A percentile compares a stretch with the other conserved stretches of the same genome.
phyloP scores from a whole-genome alignment of 2,888 invertebrate genomes.

The Boloria selene region DNA sequence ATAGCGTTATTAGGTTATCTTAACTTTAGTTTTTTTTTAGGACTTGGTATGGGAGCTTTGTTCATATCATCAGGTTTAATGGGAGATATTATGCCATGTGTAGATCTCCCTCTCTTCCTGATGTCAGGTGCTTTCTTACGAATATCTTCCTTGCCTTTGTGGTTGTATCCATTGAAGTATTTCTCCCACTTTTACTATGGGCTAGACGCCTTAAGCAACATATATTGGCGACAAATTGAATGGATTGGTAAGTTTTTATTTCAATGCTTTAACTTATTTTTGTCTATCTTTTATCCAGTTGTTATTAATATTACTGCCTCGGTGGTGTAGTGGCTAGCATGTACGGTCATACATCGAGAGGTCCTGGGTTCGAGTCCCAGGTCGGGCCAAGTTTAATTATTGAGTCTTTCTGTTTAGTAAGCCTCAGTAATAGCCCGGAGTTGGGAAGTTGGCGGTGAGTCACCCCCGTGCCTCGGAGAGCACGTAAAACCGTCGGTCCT shows the following conservation, averaged over 20 bases:
- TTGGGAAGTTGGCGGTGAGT: no score
- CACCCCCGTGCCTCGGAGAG: no score
- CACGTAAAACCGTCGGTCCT: no score
- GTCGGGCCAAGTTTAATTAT: no score
- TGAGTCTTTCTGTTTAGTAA: no score
- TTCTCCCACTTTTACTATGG: constrained; percentile 79
- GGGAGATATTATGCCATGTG: constrained; percentile 74
- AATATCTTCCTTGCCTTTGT: constrained; percentile 66
- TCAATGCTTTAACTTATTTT: not conserved
- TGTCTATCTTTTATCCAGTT: no score
- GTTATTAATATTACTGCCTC: no score
- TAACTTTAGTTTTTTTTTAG: constrained; percentile 45
- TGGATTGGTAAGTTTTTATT: constrained; percentile 66
- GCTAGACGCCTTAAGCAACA: constrained; percentile 77
- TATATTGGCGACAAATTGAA: constrained; percentile 76
- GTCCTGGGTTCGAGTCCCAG: no score
- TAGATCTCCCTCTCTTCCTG: constrained; percentile 70
- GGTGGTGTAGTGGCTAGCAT: no score
- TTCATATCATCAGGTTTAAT: constrained; percentile 70
- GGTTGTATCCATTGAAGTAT: constrained; percentile 70
- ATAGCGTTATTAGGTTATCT: no score
- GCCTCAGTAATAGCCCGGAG: no score
- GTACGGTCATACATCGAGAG: no score
- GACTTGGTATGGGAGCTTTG: constrained; percentile 74
- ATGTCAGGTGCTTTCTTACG: constrained; percentile 76